Evolutionary conservation across 2,113 vertebrate genomes (phyloP).

Genomic region (Rattus rattus): DNA sequence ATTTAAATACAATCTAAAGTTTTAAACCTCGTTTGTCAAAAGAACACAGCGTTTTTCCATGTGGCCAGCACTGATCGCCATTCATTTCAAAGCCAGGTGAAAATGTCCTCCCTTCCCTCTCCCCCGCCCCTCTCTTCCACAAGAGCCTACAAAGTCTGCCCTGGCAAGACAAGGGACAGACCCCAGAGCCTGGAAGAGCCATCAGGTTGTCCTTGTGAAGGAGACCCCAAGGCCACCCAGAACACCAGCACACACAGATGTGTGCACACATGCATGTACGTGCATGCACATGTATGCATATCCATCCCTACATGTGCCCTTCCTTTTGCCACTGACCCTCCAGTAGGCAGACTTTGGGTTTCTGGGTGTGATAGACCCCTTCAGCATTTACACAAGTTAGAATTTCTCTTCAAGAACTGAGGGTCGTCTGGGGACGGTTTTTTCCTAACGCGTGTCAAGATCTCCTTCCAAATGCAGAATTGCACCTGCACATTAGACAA

Average conservation of each 20-base stretch:
- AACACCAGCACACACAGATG: not conserved
- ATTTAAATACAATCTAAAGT: not conserved
- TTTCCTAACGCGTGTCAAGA: slow-evolving; percentile 66
- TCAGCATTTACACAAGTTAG: slow-evolving; percentile 17
- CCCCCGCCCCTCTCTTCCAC: not conserved
- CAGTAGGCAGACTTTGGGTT: not conserved
- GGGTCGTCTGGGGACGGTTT: slow-evolving; percentile 56
- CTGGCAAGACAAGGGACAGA: not conserved
- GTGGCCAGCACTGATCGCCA: not conserved
- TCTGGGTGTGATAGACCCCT: not conserved
- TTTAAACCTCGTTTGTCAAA: not conserved
- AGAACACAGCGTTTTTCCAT: not conserved
- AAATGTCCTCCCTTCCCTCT: not conserved
- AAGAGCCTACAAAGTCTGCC: not conserved
- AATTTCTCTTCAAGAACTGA: slow-evolving; percentile 63
- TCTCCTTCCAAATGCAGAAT: slow-evolving; percentile 76
- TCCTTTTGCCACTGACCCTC: slow-evolving; percentile 2
- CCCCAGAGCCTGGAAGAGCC: not conserved
- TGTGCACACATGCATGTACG: not conserved
- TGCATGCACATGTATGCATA: not conserved
- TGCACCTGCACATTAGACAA: slow-evolving; percentile 67
- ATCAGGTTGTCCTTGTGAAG: not conserved
- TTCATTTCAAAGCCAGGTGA: not conserved
- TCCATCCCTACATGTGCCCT: not conserved
- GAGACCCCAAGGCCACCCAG: not conserved